Evolutionary conservation across 1,140 invertebrate genomes (phyloP), one percentile per base, ranked within the genome.

Genomic region (Ceratina calcarata): DNA sequence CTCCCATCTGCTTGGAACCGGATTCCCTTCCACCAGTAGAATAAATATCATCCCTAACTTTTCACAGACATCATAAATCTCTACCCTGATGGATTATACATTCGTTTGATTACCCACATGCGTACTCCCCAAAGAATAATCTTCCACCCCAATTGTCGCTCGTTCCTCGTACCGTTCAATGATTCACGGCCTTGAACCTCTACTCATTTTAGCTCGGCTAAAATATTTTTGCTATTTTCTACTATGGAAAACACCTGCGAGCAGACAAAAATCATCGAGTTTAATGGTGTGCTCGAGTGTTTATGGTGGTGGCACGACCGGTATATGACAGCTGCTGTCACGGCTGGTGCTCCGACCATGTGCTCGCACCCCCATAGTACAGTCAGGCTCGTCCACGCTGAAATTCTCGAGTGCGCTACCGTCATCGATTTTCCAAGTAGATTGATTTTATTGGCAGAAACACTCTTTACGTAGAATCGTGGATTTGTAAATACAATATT

Each of bases 261-360:
- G 24, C 16, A 16, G 55, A 55, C 67, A 51, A 69, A 18, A 69
- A 55, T 3, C 67, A 18, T 27, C 16, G 16, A 6, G 22, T 32
- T 15, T 16, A 15, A n/a, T 12, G 49, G n/a, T 69, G 49, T 53
- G 51, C 8, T 20, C 37, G 67, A 69, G 67, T 55, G 67, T 70
- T 70, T 57, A n/a, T 32, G 67, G 67, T n/a, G 67, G 67, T 20
- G 67, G 51, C 16, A 20, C 67, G 67, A 70, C 67, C 67, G 53
- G 67, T 58, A 70, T 37, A 70, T 70, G 67, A 57, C 67, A 70
- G 67, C 67, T 70, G 67, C 53, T 70, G 67, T 70, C 53, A 70
- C 67, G 67, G 67, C 51, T 70, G 51, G 67, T 70, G 67, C 53
- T 20, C 51, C 18, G 67, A 32, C 67, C 67, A 69, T 70, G 53